Base-by-base conservation (phyloP, 2,888 invertebrate genomes). In the Halictus ligatus region DNA sequence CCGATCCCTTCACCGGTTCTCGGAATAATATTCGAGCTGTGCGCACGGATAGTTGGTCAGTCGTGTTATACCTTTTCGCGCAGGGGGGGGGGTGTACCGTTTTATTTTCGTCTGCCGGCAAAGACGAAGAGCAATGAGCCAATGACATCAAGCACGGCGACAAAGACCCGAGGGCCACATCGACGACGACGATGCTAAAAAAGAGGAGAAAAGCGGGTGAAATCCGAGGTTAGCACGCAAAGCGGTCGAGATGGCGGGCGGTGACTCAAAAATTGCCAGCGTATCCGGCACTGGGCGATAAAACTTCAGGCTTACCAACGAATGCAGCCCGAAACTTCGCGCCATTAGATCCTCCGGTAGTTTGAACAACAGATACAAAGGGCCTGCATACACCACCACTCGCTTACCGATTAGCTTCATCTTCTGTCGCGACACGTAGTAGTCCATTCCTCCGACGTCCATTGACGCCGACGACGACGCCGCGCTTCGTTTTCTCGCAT, bases 261-360 rank as follows among this genome's bases (percentile, higher is more conserved):
- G 72, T 75, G 77, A 87, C 86, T 93, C 89, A 92, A 93, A 93
- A 93, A 93, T 93, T 91, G 90, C 89, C 89, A 83, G 86, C 86
- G 81, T 89, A 91, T 90, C 75, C 90, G 83, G 75, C 78, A 77
- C 83, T 77, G 75, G 88, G 88, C 90, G 91, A 93, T 93, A 92
- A 93, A 93, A 93, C 92, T 92, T 89, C 75, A 83, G 84, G 76
- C 84, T 25, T 54, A 54, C 72, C 73, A 72, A 80, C 80, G 83
- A 89, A 83, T 84, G 88, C 91, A 86, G 88, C 85, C 91, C 91
- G 91, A 89, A 93, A 93, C 91, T 93, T 91, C 90, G 91, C 91
- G 89, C 93, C 93, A 94, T 94, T 93, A 93, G 92, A 92, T 92
- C 90, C 89, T 74, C 86, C 86, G 82, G 84, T 78, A 86, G 85